phyloP scores from a whole-genome alignment of 2,797 vertebrate genomes.

The Gambusia yucatana region DNA sequence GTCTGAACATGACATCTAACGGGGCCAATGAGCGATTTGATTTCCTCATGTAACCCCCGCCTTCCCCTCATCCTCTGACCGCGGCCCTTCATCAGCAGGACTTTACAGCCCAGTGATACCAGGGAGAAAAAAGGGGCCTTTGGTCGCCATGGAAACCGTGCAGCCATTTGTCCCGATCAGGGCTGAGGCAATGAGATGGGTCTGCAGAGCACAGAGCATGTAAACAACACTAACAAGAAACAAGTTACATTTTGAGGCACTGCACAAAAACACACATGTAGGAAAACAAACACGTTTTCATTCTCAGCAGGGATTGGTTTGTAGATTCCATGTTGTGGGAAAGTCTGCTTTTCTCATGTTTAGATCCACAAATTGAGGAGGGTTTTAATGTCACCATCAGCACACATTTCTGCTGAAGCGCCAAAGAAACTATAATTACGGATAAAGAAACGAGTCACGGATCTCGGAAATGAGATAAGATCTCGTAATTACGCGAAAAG shows the following conservation, averaged over 20 bases:
- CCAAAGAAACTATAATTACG: no score
- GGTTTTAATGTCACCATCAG: no score
- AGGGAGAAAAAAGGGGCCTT: slow-evolving; percentile 29
- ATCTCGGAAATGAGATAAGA: no score
- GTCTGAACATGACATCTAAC: neutral
- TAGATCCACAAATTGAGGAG: neutral
- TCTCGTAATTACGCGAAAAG: no score
- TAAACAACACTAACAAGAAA: slow-evolving; percentile 46
- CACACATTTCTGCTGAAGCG: no score
- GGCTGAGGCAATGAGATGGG: slow-evolving; percentile 41
- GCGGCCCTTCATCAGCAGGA: slow-evolving; percentile 15
- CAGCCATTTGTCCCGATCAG: slow-evolving; percentile 47
- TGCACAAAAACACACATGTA: neutral
- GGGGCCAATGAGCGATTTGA: neutral
- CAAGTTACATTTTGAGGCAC: neutral
- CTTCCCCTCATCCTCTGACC: slow-evolving; percentile 14
- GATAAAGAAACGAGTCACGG: no score
- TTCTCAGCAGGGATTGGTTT: neutral
- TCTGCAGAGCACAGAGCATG: slow-evolving; percentile 52
- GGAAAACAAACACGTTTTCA: neutral
- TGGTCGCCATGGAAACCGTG: slow-evolving; percentile 60
- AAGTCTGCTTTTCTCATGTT: neutral
- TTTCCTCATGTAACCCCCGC: slow-evolving; percentile 6
- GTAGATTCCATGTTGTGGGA: neutral
- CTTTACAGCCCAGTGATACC: slow-evolving; percentile 32